Base-by-base conservation (phyloP, 2,797 vertebrate genomes). In the Saguinus oedipus region DNA sequence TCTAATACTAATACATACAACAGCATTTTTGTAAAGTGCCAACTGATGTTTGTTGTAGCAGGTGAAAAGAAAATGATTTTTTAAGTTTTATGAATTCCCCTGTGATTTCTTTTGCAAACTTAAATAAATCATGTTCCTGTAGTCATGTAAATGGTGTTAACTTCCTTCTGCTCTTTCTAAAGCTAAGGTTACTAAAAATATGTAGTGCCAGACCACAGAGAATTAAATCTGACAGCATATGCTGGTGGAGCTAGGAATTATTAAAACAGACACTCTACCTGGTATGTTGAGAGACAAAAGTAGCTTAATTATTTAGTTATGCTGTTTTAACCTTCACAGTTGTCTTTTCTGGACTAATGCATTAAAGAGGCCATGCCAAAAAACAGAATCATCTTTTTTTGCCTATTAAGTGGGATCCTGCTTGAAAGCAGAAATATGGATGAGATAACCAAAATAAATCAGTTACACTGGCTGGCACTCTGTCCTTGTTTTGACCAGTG, bases 281-380 rank as follows among this genome's bases (percentile, higher is more conserved):
- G n/a, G 36, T 94, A 9, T 81, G 26, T 75, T 84, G 55, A 95
- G 70, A 97, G 87, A 76, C n/a, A 80, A 91, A 86, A 64, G 7
- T 44, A 90, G 72, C 68, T 95, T 90, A 88, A 90, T 97, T 97
- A 94, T 93, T 96, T 96, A 85, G 57, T 90, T 93, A 83, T 64
- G 74, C 76, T 92, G 20, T 94, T 96, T 97, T 81, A 93, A 86
- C 93, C 80, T 90, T 95, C 53, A 97, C 50, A 70, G 76, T 70
- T 96, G 80, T 94, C 84, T 88, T 93, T 95, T 94, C 39, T 57
- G 72, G 46, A 96, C 53, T 90, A 93, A 96, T 46, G 44, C 27
- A 64, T 95, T 74, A 70, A 95, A 90, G 72, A 82, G 39, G 5
- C 46, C 39, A 85, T 57, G 39, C 68, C 76, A 92, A 94, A 96